phyloP scores from a whole-genome alignment of 2,797 vertebrate genomes.

The Acipenser transmontanus region DNA sequence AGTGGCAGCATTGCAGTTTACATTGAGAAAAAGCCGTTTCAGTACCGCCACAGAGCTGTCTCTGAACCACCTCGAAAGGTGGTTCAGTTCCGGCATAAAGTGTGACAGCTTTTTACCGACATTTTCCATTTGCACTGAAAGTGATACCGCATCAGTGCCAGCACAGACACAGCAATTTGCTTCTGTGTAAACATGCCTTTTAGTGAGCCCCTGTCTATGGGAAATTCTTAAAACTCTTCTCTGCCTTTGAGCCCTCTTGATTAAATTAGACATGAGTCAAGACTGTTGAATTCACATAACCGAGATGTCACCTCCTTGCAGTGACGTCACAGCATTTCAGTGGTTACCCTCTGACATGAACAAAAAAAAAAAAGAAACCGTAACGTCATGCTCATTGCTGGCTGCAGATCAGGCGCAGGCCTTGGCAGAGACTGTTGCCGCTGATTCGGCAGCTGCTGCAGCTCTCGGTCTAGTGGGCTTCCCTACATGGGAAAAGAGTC shows the following conservation, averaged over 20 bases:
- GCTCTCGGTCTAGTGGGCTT: neutral
- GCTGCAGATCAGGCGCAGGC: neutral
- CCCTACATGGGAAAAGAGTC: slow-evolving; percentile 35
- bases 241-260: slow-evolving; percentile 1
- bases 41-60: no score
- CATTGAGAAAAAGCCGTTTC: no score
- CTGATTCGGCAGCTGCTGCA: slow-evolving; percentile 25
- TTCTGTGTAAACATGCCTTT: no score
- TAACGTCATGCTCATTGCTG: neutral
- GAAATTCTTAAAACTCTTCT: slow-evolving; percentile 6
- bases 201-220: no score
- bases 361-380: neutral
- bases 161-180: no score
- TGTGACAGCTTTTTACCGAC: no score
- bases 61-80: no score
- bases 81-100: no score
- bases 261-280: slow-evolving; percentile 23
- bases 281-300: neutral
- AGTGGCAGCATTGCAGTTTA: no score
- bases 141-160: no score
- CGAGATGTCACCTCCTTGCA: neutral
- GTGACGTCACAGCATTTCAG: neutral
- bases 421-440: neutral
- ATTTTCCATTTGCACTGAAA: no score
- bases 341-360: neutral